Evolutionary conservation across 2,888 invertebrate species (phyloP).

Genomic region (Orthosia gracilis): DNA sequence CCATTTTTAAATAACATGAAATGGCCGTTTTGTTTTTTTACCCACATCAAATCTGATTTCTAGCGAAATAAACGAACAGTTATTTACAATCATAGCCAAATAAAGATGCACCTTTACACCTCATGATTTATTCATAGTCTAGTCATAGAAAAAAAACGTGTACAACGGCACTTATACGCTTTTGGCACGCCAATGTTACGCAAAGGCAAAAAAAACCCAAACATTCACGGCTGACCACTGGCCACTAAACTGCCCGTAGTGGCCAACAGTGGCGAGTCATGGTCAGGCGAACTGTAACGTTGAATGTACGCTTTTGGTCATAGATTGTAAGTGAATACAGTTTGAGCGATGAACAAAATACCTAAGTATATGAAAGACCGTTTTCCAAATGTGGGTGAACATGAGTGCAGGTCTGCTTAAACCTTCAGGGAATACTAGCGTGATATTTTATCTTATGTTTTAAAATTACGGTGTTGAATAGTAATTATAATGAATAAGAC

Average conservation of each 20-base stretch:
- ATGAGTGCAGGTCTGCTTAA: too few species aligned
- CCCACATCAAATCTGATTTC: background rate
- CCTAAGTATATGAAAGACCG: background rate
- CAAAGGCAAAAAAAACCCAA: constrained; percentile 61
- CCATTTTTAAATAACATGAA: background rate
- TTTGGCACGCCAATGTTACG: constrained; percentile 57
- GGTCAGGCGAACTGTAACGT: constrained; percentile 53
- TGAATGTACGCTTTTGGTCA: constrained; percentile 26
- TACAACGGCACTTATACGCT: constrained; percentile 21
- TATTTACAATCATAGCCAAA: background rate
- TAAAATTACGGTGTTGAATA: too few species aligned
- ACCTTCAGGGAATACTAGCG: too few species aligned
- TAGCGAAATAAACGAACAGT: background rate
- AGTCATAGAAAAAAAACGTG: constrained; percentile 20
- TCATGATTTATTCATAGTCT: constrained; percentile 39
- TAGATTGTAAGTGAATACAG: constrained; percentile 9
- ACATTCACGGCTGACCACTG: constrained; percentile 57
- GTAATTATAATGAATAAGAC: too few species aligned
- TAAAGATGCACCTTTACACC: constrained; percentile 15
- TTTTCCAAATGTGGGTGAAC: too few species aligned
- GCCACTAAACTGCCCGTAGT: constrained; percentile 20
- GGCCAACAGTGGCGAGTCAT: constrained; percentile 51
- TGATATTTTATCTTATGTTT: too few species aligned
- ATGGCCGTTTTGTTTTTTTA: background rate
- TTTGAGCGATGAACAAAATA: background rate